phyloP scores from a whole-genome alignment of 2,113 vertebrate genomes.

The Macrotis lagotis region DNA sequence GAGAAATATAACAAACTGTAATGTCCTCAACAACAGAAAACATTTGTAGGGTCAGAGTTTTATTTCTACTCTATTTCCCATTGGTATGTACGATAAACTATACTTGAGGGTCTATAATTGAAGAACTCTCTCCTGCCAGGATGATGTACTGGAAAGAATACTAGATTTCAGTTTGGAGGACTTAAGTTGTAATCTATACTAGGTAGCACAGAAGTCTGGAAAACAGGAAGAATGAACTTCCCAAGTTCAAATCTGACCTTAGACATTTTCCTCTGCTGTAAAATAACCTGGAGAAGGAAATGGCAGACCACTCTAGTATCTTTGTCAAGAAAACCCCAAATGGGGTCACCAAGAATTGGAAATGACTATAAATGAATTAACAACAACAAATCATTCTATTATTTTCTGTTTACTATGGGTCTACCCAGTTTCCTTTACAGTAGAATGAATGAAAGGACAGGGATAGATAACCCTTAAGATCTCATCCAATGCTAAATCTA shows the following conservation, averaged over 20 bases:
- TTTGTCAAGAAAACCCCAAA: neutral
- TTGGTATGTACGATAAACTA: neutral
- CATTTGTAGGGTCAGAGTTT: neutral
- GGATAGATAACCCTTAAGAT: neutral
- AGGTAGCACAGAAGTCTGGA: neutral
- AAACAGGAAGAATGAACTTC: neutral
- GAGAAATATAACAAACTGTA: constrained; percentile 27
- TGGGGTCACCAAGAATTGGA: neutral
- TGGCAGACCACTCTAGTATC: neutral
- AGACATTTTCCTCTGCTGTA: neutral
- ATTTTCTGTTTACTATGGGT: neutral
- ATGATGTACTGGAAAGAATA: neutral
- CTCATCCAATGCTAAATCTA: neutral
- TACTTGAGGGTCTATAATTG: neutral
- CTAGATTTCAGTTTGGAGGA: neutral
- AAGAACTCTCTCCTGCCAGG: constrained; percentile 34
- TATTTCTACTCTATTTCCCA: neutral
- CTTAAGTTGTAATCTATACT: neutral
- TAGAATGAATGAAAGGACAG: neutral
- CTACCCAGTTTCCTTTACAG: neutral
- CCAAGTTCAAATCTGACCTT: neutral
- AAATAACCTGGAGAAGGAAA: neutral
- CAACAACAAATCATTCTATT: neutral
- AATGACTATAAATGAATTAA: neutral
- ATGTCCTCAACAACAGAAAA: neutral